Evolutionary conservation across 1,140 invertebrate genomes (phyloP).

Genomic region (Dufourea novaeangliae): DNA sequence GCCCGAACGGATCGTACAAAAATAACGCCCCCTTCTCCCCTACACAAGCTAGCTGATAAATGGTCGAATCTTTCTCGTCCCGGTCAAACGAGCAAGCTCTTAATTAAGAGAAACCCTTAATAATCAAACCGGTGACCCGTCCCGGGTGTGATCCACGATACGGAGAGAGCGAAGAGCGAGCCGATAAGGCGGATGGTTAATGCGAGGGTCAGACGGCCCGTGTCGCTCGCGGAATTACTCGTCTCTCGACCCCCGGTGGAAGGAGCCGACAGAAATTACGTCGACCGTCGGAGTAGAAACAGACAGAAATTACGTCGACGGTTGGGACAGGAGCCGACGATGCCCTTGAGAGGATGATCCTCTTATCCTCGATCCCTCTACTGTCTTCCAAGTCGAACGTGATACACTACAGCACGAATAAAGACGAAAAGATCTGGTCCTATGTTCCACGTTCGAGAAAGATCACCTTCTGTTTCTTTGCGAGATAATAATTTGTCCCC

Average conservation of each 20-base stretch:
- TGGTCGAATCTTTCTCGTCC: constrained; percentile 15
- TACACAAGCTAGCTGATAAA: constrained; percentile 22
- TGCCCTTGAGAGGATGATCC: background rate
- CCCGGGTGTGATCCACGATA: constrained; percentile 21
- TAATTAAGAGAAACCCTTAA: constrained; percentile 41
- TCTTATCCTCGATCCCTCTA: too few relatives aligned
- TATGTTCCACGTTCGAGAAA: too few relatives aligned
- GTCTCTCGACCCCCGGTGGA: background rate
- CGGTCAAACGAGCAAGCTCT: constrained; percentile 27
- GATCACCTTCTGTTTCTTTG: too few relatives aligned
- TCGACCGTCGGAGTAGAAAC: background rate
- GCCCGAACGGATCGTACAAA: constrained; percentile 15
- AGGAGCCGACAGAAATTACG: background rate
- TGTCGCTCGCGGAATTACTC: constrained; percentile 13
- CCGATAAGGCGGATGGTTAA: constrained; percentile 12
- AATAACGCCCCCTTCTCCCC: constrained; percentile 23
- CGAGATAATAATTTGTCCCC: too few relatives aligned
- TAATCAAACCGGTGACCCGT: constrained; percentile 27
- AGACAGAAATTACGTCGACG: constrained; percentile 2
- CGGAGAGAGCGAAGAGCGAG: background rate
- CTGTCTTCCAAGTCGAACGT: background rate
- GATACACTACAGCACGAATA: background rate
- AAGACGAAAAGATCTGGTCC: too few relatives aligned
- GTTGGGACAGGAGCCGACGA: background rate
- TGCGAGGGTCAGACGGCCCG: constrained; percentile 4